Percentiles rank a stretch among this genome's conserved stretches.
These are phyloP conservation scores for Paracentrotus lividus DNA, from an alignment of 53 echinoderm and acorn worm species.

Conservation along the genomic window DNA sequence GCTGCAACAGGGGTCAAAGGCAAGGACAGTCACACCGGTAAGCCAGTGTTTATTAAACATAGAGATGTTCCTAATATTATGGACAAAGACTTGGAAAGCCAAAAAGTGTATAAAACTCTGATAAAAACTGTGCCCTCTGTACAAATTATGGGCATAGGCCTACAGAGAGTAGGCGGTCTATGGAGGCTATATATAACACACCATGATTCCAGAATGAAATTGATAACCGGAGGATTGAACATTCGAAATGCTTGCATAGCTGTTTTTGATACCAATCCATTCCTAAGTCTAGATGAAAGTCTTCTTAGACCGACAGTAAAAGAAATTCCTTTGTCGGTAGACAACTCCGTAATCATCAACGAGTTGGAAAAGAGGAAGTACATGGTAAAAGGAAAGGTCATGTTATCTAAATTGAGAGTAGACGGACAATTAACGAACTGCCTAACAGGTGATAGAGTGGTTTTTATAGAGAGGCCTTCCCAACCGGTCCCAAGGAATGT, in stretches of 20 bases:
- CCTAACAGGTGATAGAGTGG: neutral
- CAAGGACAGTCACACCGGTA: neutral
- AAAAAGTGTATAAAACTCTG: neutral
- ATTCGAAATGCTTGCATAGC: neutral
- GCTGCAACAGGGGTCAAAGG: neutral
- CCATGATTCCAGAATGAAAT: neutral
- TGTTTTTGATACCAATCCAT: neutral
- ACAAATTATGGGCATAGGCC: neutral
- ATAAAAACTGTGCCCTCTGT: neutral
- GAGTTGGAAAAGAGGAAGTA: too few species aligned
- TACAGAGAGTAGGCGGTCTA: neutral
- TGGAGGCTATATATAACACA: neutral
- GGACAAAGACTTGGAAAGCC: slow-evolving; percentile 2
- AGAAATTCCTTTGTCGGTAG: neutral
- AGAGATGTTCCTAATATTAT: neutral
- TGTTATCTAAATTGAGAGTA: too few species aligned
- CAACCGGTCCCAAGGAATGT: neutral
- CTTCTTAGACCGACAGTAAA: neutral
- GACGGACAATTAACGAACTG: neutral
- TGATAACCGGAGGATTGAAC: neutral
- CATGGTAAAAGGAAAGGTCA: too few species aligned
- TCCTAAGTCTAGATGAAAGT: neutral
- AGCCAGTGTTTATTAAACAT: neutral
- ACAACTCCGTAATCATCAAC: too few species aligned
- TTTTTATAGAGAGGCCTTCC: neutral